A percentile compares a stretch with the other conserved stretches of the same genome.
Evolutionary conservation across 1,140 invertebrate genomes (phyloP).

Genomic region (Bombus difficillimus): DNA sequence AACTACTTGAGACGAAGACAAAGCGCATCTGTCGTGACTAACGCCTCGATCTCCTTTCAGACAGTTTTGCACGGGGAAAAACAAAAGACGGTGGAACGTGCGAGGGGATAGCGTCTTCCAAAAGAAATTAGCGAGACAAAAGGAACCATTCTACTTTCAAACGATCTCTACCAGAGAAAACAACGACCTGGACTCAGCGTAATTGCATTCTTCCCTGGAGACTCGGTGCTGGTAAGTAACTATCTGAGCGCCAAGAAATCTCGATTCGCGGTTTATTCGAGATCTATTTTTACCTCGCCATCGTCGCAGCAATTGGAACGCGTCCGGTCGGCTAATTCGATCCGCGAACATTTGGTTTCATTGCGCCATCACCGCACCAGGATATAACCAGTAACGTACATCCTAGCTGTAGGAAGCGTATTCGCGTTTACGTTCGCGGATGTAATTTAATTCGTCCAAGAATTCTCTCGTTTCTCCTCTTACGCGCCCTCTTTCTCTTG

Average conservation of each 20-base stretch:
- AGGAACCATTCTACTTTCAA: background rate
- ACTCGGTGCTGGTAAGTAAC: background rate
- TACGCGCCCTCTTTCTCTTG: no score
- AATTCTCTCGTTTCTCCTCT: background rate
- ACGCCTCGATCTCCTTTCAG: background rate
- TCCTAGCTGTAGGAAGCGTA: background rate
- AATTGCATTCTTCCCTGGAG: slow-evolving; percentile 20
- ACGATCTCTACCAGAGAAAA: background rate
- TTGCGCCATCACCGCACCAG: background rate
- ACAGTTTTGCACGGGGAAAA: background rate
- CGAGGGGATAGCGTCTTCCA: background rate
- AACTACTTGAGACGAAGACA: background rate
- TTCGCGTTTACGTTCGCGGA: background rate
- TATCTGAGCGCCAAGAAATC: background rate
- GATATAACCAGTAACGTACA: background rate
- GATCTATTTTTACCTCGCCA: background rate
- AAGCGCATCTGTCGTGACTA: background rate
- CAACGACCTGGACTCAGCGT: slow-evolving; percentile 7
- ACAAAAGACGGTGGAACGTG: background rate
- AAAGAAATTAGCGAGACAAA: slow-evolving; percentile 42
- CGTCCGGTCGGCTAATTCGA: background rate
- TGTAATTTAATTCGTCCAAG: background rate
- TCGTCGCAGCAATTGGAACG: background rate
- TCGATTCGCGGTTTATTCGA: background rate
- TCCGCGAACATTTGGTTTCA: background rate